phyloP scores from a whole-genome alignment of 30 jellyfish, hydroid and myxozoan genomes.

The Turritopsis rubra region DNA sequence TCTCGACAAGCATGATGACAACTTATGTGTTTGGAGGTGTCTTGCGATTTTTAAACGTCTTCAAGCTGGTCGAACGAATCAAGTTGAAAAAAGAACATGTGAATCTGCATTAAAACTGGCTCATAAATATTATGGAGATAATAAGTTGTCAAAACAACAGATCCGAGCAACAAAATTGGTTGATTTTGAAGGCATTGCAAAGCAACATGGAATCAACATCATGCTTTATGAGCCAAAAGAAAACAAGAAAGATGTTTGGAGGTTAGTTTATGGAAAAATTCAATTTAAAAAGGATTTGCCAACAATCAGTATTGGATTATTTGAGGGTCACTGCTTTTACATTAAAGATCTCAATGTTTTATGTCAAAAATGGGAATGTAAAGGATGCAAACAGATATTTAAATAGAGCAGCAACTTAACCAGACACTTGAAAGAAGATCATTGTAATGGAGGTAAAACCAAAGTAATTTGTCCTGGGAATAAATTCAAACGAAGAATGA shows the following conservation, averaged over 20 bases:
- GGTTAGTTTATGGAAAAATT: neutral
- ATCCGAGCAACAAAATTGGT: neutral
- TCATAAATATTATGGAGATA: neutral
- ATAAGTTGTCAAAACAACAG: neutral
- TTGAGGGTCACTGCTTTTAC: neutral
- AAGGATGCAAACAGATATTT: neutral
- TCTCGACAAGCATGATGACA: conserved; percentile 3
- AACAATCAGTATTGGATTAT: neutral
- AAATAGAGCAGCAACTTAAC: neutral
- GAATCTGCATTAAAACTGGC: neutral
- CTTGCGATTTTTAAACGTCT: neutral
- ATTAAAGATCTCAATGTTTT: neutral
- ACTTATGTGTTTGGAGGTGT: conserved; percentile 27
- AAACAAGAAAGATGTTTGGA: neutral
- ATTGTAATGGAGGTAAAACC: neutral
- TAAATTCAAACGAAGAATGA: neutral
- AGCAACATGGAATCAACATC: too few relatives aligned
- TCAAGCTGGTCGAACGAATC: neutral
- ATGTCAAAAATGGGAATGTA: neutral
- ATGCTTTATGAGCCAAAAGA: too few relatives aligned
- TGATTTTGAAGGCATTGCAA: too few relatives aligned
- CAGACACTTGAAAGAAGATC: neutral
- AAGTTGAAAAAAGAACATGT: neutral
- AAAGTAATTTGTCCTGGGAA: neutral
- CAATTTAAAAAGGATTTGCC: neutral